phyloP scores from a whole-genome alignment of 2,113 vertebrate species.

The Gnathonemus longibarbis region DNA sequence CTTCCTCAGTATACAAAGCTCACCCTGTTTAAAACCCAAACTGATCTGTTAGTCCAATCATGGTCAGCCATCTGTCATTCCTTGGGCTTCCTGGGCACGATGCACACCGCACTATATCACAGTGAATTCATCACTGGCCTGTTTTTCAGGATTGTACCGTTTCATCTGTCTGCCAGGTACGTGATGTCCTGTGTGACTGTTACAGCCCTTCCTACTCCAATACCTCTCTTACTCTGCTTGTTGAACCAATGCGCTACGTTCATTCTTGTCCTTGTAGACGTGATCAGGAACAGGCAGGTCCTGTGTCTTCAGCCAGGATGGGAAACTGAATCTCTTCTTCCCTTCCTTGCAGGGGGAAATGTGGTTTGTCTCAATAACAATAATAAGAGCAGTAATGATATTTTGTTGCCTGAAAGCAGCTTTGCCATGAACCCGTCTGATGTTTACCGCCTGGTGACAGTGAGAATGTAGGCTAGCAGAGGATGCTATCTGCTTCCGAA shows the following conservation, averaged over 20 bases:
- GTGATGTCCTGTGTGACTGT: neutral
- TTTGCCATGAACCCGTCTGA: neutral
- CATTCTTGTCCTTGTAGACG: neutral
- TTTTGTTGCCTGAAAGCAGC: neutral
- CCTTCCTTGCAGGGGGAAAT: neutral
- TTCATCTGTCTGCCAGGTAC: neutral
- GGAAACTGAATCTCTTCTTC: neutral
- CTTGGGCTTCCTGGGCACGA: neutral
- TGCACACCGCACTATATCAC: neutral
- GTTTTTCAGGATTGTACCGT: neutral
- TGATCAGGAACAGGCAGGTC: neutral
- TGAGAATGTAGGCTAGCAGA: neutral
- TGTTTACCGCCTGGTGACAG: neutral
- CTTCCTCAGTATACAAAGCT: neutral
- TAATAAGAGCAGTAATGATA: neutral
- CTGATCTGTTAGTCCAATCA: neutral
- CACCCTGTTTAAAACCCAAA: neutral
- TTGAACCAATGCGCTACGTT: neutral
- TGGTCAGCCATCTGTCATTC: neutral
- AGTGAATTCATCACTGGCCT: neutral
- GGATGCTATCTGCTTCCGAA: neutral
- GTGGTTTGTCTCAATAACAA: neutral
- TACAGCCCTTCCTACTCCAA: neutral
- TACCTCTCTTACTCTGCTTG: neutral
- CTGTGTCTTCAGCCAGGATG: neutral